These are phyloP conservation scores for Cotesia typhae DNA, from an alignment of 1,140 invertebrate species.

Conservation along the genomic window DNA sequence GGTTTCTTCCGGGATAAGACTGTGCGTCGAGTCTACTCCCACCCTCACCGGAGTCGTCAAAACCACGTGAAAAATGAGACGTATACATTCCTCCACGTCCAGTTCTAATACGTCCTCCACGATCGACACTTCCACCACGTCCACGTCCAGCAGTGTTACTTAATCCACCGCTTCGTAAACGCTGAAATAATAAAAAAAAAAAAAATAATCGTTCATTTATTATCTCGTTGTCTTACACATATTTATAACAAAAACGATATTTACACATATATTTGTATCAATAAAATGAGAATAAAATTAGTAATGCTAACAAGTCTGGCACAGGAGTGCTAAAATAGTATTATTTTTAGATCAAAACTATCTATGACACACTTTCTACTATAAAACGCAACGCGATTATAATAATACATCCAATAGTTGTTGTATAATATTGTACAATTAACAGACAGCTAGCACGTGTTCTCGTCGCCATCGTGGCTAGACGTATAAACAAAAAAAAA, in stretches of 20 bases:
- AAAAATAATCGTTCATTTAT: background rate
- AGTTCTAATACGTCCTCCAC: constrained; percentile 65
- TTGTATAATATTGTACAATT: background rate
- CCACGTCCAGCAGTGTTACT: constrained; percentile 59
- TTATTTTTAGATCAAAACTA: constrained; percentile 49
- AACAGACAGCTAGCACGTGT: background rate
- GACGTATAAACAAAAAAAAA: constrained; percentile 24
- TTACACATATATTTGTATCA: background rate
- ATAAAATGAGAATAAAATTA: constrained; percentile 27
- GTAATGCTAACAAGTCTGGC: constrained; percentile 39
- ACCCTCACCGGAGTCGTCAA: constrained; percentile 66
- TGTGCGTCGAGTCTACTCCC: constrained; percentile 57
- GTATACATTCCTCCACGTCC: constrained; percentile 66
- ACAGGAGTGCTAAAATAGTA: constrained; percentile 45
- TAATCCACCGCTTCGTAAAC: constrained; percentile 60
- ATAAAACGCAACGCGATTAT: constrained; percentile 36
- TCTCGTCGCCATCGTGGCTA: background rate
- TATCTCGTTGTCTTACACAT: background rate
- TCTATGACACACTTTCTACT: constrained; percentile 46
- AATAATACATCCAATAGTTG: background rate
- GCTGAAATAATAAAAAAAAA: constrained; percentile 46
- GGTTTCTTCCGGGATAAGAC: constrained; percentile 57
- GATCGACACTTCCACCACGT: constrained; percentile 71
- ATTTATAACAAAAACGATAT: background rate
- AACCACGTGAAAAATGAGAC: constrained; percentile 69